Evolutionary conservation across 2,113 vertebrate genomes (phyloP).

Genomic region (Nesoenas mayeri): DNA sequence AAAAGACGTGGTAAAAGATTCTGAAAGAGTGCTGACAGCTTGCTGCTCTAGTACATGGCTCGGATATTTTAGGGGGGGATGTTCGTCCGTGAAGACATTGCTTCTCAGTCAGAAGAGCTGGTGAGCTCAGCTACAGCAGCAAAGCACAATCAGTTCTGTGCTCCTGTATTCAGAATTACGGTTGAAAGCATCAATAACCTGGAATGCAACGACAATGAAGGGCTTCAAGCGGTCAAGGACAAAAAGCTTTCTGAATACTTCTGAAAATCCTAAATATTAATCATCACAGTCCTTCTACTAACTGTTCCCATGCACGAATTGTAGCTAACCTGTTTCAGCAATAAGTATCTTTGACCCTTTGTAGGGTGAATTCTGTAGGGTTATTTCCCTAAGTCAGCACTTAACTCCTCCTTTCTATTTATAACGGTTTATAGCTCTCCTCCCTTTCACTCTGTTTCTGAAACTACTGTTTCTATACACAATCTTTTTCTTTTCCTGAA

Average conservation of each 20-base stretch:
- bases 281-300: neutral
- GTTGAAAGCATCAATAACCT: neutral
- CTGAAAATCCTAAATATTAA: neutral
- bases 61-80: neutral
- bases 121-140: neutral
- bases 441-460: neutral
- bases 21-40: neutral
- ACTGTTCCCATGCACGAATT: neutral
- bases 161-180: neutral
- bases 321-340: neutral
- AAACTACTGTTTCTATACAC: neutral
- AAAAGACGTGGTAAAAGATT: neutral
- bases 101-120: neutral
- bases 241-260: neutral
- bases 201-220: neutral
- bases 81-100: neutral
- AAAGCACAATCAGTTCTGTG: neutral
- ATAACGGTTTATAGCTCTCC: neutral
- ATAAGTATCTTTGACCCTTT: neutral
- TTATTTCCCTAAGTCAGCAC: neutral
- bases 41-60: neutral
- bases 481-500: neutral
- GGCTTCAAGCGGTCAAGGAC: neutral
- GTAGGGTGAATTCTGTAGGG: neutral
- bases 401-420: neutral